These are phyloP conservation scores for Torymus auratus DNA, from an alignment of 2,888 invertebrate genomes.

Conservation along the genomic window DNA sequence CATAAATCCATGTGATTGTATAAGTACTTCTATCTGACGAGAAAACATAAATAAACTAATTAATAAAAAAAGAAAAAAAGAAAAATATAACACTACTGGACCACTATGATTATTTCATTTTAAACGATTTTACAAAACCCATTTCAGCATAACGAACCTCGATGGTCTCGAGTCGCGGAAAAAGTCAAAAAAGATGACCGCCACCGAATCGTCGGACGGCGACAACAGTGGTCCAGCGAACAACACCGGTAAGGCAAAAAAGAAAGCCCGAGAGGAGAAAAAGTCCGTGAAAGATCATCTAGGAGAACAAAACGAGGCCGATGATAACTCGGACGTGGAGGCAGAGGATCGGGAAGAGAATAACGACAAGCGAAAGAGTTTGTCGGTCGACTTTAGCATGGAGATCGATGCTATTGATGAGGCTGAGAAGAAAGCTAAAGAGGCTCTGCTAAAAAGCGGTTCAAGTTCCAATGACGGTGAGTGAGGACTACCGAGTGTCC, in stretches of 20 bases:
- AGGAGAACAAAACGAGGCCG: constrained; percentile 62
- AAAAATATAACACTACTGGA: neutral
- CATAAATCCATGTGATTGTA: constrained; percentile 27
- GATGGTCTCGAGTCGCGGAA: constrained; percentile 61
- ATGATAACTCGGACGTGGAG: constrained; percentile 47
- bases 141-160: constrained; percentile 61
- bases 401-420: constrained; percentile 40
- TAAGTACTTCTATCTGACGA: constrained; percentile 9
- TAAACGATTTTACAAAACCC: constrained; percentile 36
- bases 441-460: constrained; percentile 56
- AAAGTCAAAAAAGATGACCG: constrained; percentile 39
- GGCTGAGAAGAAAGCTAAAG: constrained; percentile 60
- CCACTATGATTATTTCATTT: constrained; percentile 29
- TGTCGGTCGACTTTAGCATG: constrained; percentile 11
- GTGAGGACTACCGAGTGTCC: neutral
- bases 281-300: constrained; percentile 66
- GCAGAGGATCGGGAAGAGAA: constrained; percentile 2
- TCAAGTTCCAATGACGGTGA: constrained; percentile 58
- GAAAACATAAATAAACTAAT: constrained; percentile 45
- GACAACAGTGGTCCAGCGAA: constrained; percentile 8
- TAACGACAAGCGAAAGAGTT: neutral
- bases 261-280: constrained; percentile 62
- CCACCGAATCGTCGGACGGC: constrained; percentile 23
- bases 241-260: constrained; percentile 54
- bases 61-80: constrained; percentile 35